Evolutionary conservation across 2,113 vertebrate species (phyloP).

Genomic region (Ciconia stormi): DNA sequence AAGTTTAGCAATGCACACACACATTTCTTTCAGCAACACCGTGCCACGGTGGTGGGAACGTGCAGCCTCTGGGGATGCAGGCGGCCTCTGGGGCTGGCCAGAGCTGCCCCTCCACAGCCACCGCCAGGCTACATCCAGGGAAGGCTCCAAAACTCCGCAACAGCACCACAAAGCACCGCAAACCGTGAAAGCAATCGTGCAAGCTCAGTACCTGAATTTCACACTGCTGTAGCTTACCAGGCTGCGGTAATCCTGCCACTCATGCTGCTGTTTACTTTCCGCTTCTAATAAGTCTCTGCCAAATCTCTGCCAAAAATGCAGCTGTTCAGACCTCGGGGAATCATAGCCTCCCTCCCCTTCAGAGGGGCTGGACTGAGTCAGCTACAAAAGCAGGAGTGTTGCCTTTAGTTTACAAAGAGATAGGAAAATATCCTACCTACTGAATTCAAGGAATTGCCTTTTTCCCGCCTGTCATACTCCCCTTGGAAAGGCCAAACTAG

Average conservation of each 20-base stretch:
- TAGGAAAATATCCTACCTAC: background rate
- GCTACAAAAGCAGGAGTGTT: background rate
- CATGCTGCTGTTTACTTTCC: background rate
- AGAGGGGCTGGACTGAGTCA: fast-evolving
- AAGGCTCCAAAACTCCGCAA: background rate
- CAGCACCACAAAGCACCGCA: background rate
- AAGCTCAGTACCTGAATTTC: background rate
- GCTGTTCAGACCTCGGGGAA: background rate
- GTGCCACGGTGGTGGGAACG: fast-evolving
- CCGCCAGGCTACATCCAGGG: background rate
- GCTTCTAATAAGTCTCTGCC: background rate
- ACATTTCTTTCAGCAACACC: fast-evolving
- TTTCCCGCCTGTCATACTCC: fast-evolving
- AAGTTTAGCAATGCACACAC: background rate
- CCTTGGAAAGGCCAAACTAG: background rate
- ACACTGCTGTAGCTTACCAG: background rate
- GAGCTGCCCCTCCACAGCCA: background rate
- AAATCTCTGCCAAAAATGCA: background rate
- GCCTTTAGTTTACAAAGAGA: background rate
- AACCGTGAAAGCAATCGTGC: background rate
- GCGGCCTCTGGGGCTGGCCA: background rate
- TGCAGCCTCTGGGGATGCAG: background rate
- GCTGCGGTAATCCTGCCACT: background rate
- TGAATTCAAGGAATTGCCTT: background rate
- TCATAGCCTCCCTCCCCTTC: background rate